Base-by-base conservation (phyloP, 2,113 vertebrate genomes). In the Esox niger region DNA sequence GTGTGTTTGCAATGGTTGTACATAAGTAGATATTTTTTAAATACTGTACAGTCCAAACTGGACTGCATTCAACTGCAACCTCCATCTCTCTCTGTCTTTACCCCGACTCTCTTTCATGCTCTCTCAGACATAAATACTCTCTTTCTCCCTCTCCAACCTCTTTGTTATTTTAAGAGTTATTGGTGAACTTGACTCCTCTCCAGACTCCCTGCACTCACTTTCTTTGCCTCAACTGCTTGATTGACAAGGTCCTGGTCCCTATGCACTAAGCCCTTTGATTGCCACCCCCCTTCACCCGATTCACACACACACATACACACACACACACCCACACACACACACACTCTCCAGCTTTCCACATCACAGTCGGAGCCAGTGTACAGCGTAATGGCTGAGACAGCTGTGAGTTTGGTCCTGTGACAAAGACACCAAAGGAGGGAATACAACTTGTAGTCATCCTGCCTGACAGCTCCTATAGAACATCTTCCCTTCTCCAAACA, bases 181-280 rank as follows among this genome's bases (percentile, higher is more conserved):
- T 74, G 67, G 86, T 74, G 74, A 73, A 78, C 72, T 84, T 55
- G 0, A 75, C 73, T 72, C 68, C 80, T 78, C 74, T 83, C 76
- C 78, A 77, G 58, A 82, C 83, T 79, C 82, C 11, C 38, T 43
- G 13, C 79, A 88, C 84, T 80, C 81, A 83, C 79, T 84, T 92
- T 90, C 63, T 84, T 64, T 71, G 69, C 64, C 81, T 84, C 43
- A 43, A 68, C 71, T 25, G 67, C 68, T 79, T 94, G 94, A 94
- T 89, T 94, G 94, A 89, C 93, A 87, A 91, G 90, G 87, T 91
- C 85, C 87, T 93, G 92, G 90, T 89, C 86, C 68, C 85, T 66
- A 79, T 77, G 70, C 79, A 88, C 84, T 93, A 82, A 79, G 83
- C 67, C 81, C 86, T 89, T 92, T 43, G 38, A 43, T 43, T 43